phyloP scores from a whole-genome alignment of 2,888 invertebrate species.

The Taphrorychus bicolor region DNA sequence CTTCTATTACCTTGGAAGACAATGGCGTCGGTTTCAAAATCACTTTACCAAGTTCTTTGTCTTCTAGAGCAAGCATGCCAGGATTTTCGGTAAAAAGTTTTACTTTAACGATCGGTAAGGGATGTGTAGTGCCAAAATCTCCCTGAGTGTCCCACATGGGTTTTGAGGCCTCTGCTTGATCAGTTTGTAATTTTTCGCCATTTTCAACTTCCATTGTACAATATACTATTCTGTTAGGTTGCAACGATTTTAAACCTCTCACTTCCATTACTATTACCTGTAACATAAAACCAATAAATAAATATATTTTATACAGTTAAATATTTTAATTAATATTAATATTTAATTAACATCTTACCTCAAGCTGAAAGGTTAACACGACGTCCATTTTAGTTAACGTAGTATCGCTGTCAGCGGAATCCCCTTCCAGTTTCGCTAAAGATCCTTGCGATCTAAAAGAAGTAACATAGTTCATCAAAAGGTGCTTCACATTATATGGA shows the following conservation, averaged over 20 bases:
- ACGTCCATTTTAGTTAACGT: conserved; percentile 98
- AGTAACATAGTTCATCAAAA: conserved; percentile 63
- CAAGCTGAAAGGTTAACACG: conserved; percentile 94
- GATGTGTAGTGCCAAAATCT: conserved; percentile 97
- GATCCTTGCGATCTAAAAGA: conserved; percentile 86
- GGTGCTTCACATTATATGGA: conserved; percentile 62
- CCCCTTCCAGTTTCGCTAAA: conserved; percentile 90
- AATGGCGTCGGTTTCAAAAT: conserved; percentile 85
- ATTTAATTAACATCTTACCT: too few relatives aligned
- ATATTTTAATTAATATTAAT: too few relatives aligned
- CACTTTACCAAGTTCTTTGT: conserved; percentile 97
- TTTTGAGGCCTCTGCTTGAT: conserved; percentile 98
- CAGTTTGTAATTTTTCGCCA: conserved; percentile 98
- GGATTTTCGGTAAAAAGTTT: conserved; percentile 98
- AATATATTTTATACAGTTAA: too few relatives aligned
- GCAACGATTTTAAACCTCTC: conserved; percentile 94
- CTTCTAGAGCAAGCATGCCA: conserved; percentile 96
- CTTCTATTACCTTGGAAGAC: conserved; percentile 75
- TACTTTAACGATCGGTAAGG: conserved; percentile 96
- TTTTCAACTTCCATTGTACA: conserved; percentile 99
- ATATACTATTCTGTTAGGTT: conserved; percentile 97
- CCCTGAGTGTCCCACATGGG: conserved; percentile 99
- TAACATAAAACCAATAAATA: too few relatives aligned
- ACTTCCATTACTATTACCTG: conserved; percentile 99
- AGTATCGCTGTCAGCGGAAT: conserved; percentile 94